A percentile compares a stretch with the other conserved stretches of the same genome.
Conservation (phyloP, 2,888 invertebrate genomes). For the Hemaris fuciformis region DNA sequence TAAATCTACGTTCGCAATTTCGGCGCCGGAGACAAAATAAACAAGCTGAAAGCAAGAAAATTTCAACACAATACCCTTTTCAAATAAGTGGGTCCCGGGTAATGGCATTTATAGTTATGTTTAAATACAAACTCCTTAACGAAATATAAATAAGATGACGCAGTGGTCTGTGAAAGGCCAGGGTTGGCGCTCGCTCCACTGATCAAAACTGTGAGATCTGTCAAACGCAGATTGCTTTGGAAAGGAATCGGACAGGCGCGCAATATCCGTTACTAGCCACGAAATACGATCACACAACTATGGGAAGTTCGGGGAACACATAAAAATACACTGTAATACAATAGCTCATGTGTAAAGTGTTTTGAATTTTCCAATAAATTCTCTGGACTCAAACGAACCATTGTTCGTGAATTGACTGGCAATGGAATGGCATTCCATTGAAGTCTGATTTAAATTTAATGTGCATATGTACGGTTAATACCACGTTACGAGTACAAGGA, state of each 20-base stretch:
- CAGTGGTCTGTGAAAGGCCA: slow-evolving; percentile 40
- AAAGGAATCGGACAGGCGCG: slow-evolving; percentile 52
- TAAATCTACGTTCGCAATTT: neutral
- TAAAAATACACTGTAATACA: neutral
- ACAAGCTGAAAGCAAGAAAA: neutral
- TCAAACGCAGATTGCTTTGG: slow-evolving; percentile 64
- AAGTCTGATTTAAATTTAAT: too few relatives aligned
- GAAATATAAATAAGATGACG: slow-evolving; percentile 42
- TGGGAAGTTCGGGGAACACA: neutral
- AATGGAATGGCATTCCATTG: too few relatives aligned
- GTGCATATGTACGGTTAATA: too few relatives aligned
- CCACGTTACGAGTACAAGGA: too few relatives aligned
- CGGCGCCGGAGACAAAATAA: neutral
- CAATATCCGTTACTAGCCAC: slow-evolving; percentile 50
- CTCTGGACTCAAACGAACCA: too few relatives aligned
- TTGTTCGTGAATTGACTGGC: too few relatives aligned
- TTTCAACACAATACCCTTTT: neutral
- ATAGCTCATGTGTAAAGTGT: neutral
- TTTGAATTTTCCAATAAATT: neutral
- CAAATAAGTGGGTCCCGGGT: neutral
- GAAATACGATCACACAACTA: slow-evolving; percentile 38
- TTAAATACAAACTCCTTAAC: slow-evolving; percentile 19
- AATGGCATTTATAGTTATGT: slow-evolving; percentile 20
- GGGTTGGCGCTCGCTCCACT: slow-evolving; percentile 47
- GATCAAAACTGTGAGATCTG: slow-evolving; percentile 64